Percentiles rank a stretch among this genome's conserved stretches.
Evolutionary conservation across 2,888 invertebrate species (phyloP).

Genomic region (Diachrysia chrysitis): DNA sequence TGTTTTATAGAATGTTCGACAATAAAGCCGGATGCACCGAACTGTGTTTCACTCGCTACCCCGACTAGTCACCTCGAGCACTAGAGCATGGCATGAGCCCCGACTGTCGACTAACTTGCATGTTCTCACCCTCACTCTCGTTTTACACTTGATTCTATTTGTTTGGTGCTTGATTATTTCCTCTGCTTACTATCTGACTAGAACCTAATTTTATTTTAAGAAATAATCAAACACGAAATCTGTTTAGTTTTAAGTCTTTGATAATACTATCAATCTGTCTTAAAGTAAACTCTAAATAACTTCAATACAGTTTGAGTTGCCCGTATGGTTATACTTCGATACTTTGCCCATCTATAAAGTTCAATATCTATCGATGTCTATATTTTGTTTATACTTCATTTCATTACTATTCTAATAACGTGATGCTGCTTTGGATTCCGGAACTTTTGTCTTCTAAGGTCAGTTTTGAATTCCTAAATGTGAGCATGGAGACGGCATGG

Average conservation of each 20-base stretch:
- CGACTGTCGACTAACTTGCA: constrained; percentile 79
- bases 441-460: constrained; percentile 86
- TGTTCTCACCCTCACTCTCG: constrained; percentile 66
- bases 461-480: constrained; percentile 77
- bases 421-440: constrained; percentile 88
- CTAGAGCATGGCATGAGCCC: constrained; percentile 85
- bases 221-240: constrained; percentile 69
- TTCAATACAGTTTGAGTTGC: constrained; percentile 33
- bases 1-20: constrained; percentile 74
- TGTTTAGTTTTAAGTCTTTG: constrained; percentile 60
- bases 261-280: constrained; percentile 45
- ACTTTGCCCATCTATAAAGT: constrained; percentile 38
- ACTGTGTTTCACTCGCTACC: constrained; percentile 88
- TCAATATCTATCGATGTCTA: constrained; percentile 53
- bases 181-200: constrained; percentile 43
- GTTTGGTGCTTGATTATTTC: constrained; percentile 71
- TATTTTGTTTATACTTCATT: constrained; percentile 72
- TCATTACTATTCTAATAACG: constrained; percentile 84
- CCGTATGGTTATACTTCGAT: constrained; percentile 35
- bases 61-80: constrained; percentile 80
- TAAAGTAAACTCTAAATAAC: constrained; percentile 44
- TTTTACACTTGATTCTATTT: constrained; percentile 51
- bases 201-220: constrained; percentile 46
- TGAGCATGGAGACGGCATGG: constrained; percentile 87
- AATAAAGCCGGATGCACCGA: constrained; percentile 88